Evolutionary conservation across 2,888 invertebrate genomes (phyloP).

Genomic region (Trichopoda pennipes): DNA sequence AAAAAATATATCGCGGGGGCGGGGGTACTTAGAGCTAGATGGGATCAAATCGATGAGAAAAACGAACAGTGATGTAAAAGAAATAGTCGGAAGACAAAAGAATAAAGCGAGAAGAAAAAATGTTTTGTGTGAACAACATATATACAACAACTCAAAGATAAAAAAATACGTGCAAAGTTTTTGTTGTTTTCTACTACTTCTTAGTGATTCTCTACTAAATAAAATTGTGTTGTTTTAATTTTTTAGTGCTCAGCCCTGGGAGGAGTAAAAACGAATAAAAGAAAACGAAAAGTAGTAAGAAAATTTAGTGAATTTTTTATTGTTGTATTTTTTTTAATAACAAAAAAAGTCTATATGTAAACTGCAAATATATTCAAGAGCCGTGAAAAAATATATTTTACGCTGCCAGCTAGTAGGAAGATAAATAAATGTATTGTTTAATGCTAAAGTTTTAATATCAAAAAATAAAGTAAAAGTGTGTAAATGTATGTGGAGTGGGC

Average conservation of each 20-base stretch:
- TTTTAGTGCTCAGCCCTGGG: constrained; percentile 57
- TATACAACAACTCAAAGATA: constrained; percentile 48
- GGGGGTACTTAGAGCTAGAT: constrained; percentile 65
- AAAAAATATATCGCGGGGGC: constrained; percentile 44
- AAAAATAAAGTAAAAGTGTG: constrained; percentile 14
- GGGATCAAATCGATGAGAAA: constrained; percentile 71
- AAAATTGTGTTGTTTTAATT: constrained; percentile 44
- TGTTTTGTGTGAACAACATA: constrained; percentile 60
- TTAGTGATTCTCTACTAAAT: constrained; percentile 52
- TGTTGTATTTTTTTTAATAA: constrained; percentile 39
- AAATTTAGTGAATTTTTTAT: constrained; percentile 46
- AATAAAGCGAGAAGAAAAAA: constrained; percentile 27
- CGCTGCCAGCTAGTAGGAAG: constrained; percentile 11
- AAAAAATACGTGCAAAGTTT: constrained; percentile 61
- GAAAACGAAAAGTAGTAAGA: constrained; percentile 13
- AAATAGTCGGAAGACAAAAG: constrained; percentile 37
- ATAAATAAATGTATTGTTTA: constrained; percentile 12
- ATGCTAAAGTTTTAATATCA: background rate
- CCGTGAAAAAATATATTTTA: constrained; percentile 6
- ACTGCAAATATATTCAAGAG: constrained; percentile 15
- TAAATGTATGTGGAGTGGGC: constrained; percentile 15
- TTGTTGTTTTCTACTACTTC: constrained; percentile 49
- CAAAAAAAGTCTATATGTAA: background rate
- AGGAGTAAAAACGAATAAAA: constrained; percentile 40
- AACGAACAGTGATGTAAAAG: constrained; percentile 58